Evolutionary conservation across 2,888 invertebrate genomes (phyloP).

Genomic region (Diploptera punctata): DNA sequence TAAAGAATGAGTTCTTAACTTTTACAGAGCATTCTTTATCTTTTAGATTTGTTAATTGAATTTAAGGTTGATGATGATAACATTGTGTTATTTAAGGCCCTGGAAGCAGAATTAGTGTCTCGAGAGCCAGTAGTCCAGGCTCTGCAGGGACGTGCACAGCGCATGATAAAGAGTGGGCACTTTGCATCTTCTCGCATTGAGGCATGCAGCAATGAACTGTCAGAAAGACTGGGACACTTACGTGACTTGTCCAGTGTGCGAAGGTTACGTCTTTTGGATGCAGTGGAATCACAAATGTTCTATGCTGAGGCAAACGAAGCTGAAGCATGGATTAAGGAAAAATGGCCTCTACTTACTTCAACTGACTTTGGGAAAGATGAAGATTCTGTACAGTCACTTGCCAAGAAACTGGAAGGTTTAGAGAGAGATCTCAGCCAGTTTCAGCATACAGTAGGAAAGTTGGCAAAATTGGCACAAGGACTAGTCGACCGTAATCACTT

Average conservation of each 20-base stretch:
- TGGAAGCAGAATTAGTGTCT: slow-evolving; percentile 89
- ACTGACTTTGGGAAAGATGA: slow-evolving; percentile 91
- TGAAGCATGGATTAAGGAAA: slow-evolving; percentile 91
- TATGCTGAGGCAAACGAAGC: slow-evolving; percentile 90
- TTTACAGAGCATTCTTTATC: neutral
- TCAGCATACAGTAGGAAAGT: slow-evolving; percentile 71
- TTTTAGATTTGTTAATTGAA: no score
- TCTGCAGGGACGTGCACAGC: slow-evolving; percentile 74
- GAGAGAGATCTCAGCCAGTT: slow-evolving; percentile 85
- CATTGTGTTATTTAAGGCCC: slow-evolving; percentile 56
- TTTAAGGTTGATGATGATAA: no score
- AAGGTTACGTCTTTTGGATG: slow-evolving; percentile 72
- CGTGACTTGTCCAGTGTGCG: slow-evolving; percentile 76
- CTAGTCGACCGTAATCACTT: slow-evolving; percentile 79
- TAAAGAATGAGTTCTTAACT: neutral
- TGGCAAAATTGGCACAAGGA: slow-evolving; percentile 70
- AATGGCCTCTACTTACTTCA: slow-evolving; percentile 74
- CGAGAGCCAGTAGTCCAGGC: slow-evolving; percentile 84
- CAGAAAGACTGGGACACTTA: slow-evolving; percentile 71
- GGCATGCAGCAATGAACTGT: slow-evolving; percentile 68
- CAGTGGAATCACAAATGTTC: slow-evolving; percentile 83
- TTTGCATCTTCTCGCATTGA: slow-evolving; percentile 82
- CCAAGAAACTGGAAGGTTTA: slow-evolving; percentile 83
- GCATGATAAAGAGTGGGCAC: slow-evolving; percentile 84
- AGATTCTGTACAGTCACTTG: slow-evolving; percentile 83